These are phyloP conservation scores for Mellilla xanthometata DNA, from an alignment of 2,888 invertebrate species.

Conservation along the genomic window DNA sequence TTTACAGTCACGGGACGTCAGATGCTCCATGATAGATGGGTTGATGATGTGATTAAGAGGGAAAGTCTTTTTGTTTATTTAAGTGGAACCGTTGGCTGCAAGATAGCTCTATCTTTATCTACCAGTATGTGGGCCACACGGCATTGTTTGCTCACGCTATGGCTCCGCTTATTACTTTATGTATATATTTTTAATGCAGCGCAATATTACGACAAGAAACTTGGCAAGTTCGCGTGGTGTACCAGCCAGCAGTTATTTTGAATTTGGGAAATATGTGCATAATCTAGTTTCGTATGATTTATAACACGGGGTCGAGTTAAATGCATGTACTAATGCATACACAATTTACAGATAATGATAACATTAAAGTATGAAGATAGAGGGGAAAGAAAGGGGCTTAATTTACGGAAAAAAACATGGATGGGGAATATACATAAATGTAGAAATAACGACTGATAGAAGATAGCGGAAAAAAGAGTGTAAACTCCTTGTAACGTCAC, in stretches of 20 bases:
- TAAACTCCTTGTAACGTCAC: no score
- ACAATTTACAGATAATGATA: neutral
- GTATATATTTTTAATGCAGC: slow-evolving; percentile 40
- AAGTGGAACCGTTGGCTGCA: slow-evolving; percentile 36
- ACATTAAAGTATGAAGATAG: neutral
- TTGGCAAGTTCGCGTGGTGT: slow-evolving; percentile 26
- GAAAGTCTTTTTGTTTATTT: slow-evolving; percentile 50
- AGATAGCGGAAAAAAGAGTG: no score
- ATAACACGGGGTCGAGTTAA: neutral
- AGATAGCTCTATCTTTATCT: slow-evolving; percentile 46
- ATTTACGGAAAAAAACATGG: no score
- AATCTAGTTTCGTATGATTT: slow-evolving; percentile 14
- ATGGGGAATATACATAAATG: no score
- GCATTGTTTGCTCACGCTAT: slow-evolving; percentile 51
- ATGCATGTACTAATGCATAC: neutral
- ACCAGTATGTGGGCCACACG: slow-evolving; percentile 47
- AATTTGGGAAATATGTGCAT: slow-evolving; percentile 22
- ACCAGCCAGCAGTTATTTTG: slow-evolving; percentile 15
- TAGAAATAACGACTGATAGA: no score
- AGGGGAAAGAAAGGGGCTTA: no score
- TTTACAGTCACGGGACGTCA: slow-evolving; percentile 29
- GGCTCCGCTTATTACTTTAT: slow-evolving; percentile 29
- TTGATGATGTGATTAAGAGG: slow-evolving; percentile 41
- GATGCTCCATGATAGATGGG: slow-evolving; percentile 39
- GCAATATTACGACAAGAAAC: slow-evolving; percentile 27